Evolutionary conservation across 2,113 vertebrate species (phyloP).

Genomic region (Bufo bufo): DNA sequence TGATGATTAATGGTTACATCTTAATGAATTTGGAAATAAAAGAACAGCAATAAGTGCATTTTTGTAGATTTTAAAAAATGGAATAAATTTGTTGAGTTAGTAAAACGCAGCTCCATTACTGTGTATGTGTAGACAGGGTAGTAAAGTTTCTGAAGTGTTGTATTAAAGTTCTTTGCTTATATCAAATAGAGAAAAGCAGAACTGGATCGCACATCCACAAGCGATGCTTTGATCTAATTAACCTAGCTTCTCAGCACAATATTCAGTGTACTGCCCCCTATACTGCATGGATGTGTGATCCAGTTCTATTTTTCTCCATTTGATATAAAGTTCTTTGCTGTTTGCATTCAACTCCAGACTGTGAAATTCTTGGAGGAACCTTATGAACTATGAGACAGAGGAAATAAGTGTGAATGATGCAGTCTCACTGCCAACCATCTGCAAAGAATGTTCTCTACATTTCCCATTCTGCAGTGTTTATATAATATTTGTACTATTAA

Average conservation of each 20-base stretch:
- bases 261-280: too few species aligned
- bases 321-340: not conserved
- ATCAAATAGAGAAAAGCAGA: too few species aligned
- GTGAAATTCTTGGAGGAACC: constrained; percentile 19
- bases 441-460: constrained; percentile 1
- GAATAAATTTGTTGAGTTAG: not conserved
- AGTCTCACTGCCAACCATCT: constrained; percentile 1
- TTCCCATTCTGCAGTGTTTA: not conserved
- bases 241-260: too few species aligned
- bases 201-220: too few species aligned
- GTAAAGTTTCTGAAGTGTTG: not conserved
- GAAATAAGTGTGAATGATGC: constrained; percentile 18
- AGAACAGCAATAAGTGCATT: not conserved
- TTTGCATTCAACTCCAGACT: not conserved
- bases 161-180: not conserved
- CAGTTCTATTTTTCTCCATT: too few species aligned
- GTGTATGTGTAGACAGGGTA: not conserved
- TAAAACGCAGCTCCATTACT: not conserved
- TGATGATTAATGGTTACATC: not conserved
- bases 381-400: constrained; percentile 10
- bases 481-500: not conserved
- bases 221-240: too few species aligned
- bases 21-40: not conserved
- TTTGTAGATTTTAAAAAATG: not conserved
- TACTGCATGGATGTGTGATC: too few species aligned